Conservation (phyloP, 2,797 vertebrate genomes). For the Rallus crepitans region DNA sequence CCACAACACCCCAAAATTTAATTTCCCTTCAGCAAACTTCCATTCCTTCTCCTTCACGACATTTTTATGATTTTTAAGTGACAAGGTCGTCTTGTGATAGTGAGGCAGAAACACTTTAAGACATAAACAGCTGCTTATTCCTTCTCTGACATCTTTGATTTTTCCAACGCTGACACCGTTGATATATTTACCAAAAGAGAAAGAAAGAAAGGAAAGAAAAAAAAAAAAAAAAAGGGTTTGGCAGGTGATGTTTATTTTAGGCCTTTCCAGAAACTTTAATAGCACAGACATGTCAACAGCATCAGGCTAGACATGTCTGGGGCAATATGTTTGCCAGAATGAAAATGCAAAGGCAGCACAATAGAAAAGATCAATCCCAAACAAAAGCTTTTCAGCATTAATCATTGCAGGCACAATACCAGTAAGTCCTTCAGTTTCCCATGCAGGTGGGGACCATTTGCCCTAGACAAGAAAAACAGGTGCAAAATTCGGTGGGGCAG, state of each 20-base stretch:
- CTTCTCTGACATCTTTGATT: neutral
- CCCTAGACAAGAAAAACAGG: neutral
- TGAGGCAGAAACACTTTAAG: neutral
- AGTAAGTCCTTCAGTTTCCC: neutral
- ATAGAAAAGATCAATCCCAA: constrained; percentile 6
- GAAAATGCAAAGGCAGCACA: neutral
- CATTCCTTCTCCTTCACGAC: neutral
- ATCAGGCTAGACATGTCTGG: neutral
- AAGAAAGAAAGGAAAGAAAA: neutral
- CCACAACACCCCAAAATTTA: neutral
- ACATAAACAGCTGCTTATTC: constrained; percentile 32
- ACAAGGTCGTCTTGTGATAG: constrained; percentile 9
- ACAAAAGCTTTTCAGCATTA: neutral
- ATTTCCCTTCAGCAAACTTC: constrained; percentile 5
- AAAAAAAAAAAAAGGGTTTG: neutral
- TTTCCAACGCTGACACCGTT: neutral
- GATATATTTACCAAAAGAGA: constrained; percentile 12
- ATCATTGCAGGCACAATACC: rapidly evolving
- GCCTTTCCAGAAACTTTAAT: constrained; percentile 10
- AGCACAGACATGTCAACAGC: neutral
- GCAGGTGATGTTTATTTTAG: constrained; percentile 13
- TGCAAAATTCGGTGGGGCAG: rapidly evolving
- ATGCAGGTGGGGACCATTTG: neutral
- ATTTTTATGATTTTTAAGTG: neutral
- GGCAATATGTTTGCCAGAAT: neutral